phyloP scores from a whole-genome alignment of 2,113 vertebrate genomes.

The Brachyhypopomus gauderio region DNA sequence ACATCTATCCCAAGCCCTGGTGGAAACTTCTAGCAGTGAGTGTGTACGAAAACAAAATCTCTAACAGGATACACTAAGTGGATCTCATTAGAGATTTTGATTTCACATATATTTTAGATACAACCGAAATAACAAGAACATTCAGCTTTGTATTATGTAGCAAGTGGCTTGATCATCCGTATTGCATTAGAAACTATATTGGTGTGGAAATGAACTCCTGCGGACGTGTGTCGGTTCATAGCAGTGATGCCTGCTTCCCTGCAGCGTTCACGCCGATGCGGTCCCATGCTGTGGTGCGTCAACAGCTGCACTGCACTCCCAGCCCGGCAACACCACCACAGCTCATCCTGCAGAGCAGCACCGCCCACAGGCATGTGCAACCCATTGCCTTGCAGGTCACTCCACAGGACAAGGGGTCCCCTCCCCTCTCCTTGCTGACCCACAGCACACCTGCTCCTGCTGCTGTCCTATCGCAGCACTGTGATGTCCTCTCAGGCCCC shows the following conservation, averaged over 20 bases:
- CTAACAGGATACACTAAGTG: conserved; percentile 80
- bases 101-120: too few relatives aligned
- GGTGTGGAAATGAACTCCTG: too few relatives aligned
- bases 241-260: conserved; percentile 53
- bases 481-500: conserved; percentile 69
- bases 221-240: too few relatives aligned
- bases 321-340: conserved; percentile 84
- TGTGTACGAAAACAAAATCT: conserved; percentile 72
- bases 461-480: conserved; percentile 74
- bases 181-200: too few relatives aligned
- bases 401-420: conserved; percentile 72
- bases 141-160: too few relatives aligned
- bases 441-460: conserved; percentile 69
- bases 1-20: conserved; percentile 74
- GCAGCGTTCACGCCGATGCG: conserved; percentile 84
- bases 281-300: conserved; percentile 83
- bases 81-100: conserved; percentile 74
- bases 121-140: too few relatives aligned
- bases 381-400: conserved; percentile 83
- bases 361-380: conserved; percentile 79
- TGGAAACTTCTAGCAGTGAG: conserved; percentile 78
- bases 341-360: conserved; percentile 82
- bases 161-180: too few relatives aligned
- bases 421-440: conserved; percentile 79
- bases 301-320: conserved; percentile 77